Evolutionary conservation across 2,113 vertebrate species (phyloP).

Genomic region (Dromiciops gliroides): DNA sequence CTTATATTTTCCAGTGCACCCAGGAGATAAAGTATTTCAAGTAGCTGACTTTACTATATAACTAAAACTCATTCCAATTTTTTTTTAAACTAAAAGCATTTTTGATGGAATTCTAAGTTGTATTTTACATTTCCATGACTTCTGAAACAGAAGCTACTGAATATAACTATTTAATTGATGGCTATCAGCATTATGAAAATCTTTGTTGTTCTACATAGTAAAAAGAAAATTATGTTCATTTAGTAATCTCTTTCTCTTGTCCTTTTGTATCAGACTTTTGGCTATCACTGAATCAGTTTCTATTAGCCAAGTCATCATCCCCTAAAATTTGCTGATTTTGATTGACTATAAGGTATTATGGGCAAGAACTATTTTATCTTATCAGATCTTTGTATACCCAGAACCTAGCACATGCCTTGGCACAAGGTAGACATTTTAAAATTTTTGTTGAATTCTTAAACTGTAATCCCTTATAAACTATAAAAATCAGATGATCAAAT

Average conservation of each 20-base stretch:
- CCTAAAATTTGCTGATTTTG: background rate
- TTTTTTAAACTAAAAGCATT: slow-evolving; percentile 44
- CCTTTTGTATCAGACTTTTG: background rate
- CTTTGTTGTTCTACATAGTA: background rate
- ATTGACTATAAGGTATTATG: background rate
- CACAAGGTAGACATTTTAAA: background rate
- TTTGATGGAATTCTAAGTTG: background rate
- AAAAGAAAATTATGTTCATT: background rate
- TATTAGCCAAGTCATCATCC: slow-evolving; percentile 5
- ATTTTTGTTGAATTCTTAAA: background rate
- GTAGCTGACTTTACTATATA: slow-evolving; percentile 24
- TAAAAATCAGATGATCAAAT: slow-evolving; percentile 16
- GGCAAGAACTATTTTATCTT: background rate
- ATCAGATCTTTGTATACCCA: background rate
- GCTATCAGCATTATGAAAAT: background rate
- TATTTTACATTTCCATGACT: background rate
- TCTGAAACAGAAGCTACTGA: slow-evolving; percentile 1
- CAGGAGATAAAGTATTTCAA: slow-evolving; percentile 19
- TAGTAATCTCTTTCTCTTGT: background rate
- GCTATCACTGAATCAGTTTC: background rate
- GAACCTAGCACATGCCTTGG: background rate
- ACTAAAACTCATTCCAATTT: slow-evolving; percentile 20
- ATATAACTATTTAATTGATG: background rate
- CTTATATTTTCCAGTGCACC: slow-evolving; percentile 25
- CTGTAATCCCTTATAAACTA: background rate